A percentile compares a stretch with the other conserved stretches of the same genome.
phyloP scores from a whole-genome alignment of 2,113 vertebrate genomes.

The Turnix velox region DNA sequence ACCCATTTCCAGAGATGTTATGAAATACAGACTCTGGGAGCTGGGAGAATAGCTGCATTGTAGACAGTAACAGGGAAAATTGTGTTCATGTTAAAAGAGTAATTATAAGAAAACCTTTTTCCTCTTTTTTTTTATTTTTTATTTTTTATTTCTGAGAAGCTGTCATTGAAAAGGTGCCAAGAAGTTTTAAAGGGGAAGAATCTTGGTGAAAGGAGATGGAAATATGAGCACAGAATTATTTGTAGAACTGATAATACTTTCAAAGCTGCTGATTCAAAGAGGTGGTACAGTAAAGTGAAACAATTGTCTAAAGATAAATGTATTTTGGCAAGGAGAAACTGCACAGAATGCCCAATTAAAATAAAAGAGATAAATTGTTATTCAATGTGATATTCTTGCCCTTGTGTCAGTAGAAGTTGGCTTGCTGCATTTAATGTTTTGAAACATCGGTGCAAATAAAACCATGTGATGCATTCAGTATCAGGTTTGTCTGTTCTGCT shows the following conservation, averaged over 20 bases:
- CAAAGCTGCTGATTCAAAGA: not conserved
- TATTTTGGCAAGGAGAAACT: not conserved
- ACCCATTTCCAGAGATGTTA: not conserved
- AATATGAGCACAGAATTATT: not conserved
- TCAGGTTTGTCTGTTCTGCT: not conserved
- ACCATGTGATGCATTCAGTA: not conserved
- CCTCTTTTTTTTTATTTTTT: not conserved
- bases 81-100: not conserved
- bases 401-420: not conserved
- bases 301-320: not conserved
- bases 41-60: not conserved
- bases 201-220: not conserved
- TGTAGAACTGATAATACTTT: not conserved
- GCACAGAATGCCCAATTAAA: not conserved
- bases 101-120: not conserved
- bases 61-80: not conserved
- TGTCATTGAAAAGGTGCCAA: not conserved
- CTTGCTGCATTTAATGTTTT: not conserved
- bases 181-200: not conserved
- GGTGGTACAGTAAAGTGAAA: not conserved
- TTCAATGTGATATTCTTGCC: not conserved
- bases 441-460: not conserved
- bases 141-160: not conserved
- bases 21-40: not conserved
- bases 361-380: not conserved